Conservation (phyloP, 2,888 invertebrate species). For the Stramonita haemastoma region DNA sequence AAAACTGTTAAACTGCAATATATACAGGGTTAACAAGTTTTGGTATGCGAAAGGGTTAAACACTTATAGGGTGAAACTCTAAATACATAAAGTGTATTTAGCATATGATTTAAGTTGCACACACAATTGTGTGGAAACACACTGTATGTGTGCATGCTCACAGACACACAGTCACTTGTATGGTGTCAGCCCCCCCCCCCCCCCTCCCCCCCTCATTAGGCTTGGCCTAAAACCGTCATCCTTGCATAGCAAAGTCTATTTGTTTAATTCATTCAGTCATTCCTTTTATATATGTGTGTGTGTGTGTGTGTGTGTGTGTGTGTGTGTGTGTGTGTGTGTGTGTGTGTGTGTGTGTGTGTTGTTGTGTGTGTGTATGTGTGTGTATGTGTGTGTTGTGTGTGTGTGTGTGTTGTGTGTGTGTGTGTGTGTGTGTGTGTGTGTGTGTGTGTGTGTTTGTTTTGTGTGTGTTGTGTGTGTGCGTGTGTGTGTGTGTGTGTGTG, state of each 20-base stretch:
- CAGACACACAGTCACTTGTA: neutral
- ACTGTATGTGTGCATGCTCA: neutral
- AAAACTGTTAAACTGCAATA: neutral
- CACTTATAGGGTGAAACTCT: too few relatives aligned
- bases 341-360: neutral
- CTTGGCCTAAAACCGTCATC: too few relatives aligned
- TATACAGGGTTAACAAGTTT: neutral
- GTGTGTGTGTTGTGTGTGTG: conserved; percentile 1
- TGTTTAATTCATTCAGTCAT: neutral
- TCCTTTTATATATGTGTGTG: conserved; percentile 20
- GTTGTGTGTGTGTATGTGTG: neutral
- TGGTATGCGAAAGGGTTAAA: neutral
- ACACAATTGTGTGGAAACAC: neutral
- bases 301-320: conserved; percentile 23
- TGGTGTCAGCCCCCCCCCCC: neutral
- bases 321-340: conserved; percentile 25
- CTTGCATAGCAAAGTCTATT: neutral
- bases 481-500: neutral
- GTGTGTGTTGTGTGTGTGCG: conserved; percentile 6
- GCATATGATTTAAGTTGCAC: neutral
- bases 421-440: neutral
- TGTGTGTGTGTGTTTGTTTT: neutral
- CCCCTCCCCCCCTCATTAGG: too few relatives aligned
- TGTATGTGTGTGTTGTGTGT: neutral
- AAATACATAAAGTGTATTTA: neutral